Base-by-base conservation (phyloP, 1,140 invertebrate species). In the Eulimnadia texana region DNA sequence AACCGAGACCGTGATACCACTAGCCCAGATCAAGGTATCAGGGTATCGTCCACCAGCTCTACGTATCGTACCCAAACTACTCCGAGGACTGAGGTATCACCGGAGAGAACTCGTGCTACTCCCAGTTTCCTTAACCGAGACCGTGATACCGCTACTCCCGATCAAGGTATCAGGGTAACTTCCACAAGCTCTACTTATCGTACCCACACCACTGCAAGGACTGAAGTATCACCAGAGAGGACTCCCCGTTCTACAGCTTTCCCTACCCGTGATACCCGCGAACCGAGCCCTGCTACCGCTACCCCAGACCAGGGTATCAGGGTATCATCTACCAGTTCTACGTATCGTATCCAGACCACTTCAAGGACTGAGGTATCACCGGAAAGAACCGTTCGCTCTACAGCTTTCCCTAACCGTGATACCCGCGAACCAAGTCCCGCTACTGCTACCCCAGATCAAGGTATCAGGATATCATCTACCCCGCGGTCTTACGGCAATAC, bases 121-220 rank as follows among this genome's bases (percentile, higher is more conserved):
- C 42, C 11, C 51, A 22, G n/a, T 47, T 10, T 47, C 42, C 42
- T 10, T 10, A 10, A 47, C 42, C 42, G 50, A 51, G 0, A 29
- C 20, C 24, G 25, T 19, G 51, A n/a, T 13, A 10, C 24, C 11
- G 23, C 13, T 13, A 53, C 49, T 22, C 23, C 59, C 2, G n/a
- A 59, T 50, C 25, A 23, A n/a, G 42, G 50, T 22, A 50, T n/a
- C 29, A 42, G 19, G 58, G 28, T 24, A 50, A 47, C 29, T 23
- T 57, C 64, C 25, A 58, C 58, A 1, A n/a, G n/a, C n/a, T n/a
- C n/a, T n/a, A 60, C 28, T 29, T 50, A 33, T 24, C 22, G 28
- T 50, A 29, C 47, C 50, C 49, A 50, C 19, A 62, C 57, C 28
- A 57, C 2, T 27, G 23, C 25, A 27, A 57, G 27, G 33, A 57